These are phyloP conservation scores for Umimayanthus chanpuru DNA, from an alignment of 92 coral and sea anemone species.

Conservation along the genomic window DNA sequence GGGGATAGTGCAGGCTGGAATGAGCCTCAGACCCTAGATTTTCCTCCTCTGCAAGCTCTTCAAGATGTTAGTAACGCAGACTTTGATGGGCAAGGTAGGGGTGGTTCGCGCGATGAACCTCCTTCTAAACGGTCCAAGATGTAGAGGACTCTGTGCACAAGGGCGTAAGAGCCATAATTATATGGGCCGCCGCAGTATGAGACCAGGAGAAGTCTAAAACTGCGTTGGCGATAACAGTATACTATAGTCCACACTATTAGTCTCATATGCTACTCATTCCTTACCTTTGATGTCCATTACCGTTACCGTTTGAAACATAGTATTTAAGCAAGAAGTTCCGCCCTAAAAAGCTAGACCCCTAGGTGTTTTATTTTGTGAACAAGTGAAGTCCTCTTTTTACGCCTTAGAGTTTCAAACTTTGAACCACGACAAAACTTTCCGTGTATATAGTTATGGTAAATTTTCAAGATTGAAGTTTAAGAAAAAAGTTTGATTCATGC, in stretches of 20 bases:
- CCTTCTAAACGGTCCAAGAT: constrained; percentile 73
- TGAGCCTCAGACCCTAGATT: constrained; percentile 52
- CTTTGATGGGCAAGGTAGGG: constrained; percentile 67
- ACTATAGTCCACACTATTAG: neutral
- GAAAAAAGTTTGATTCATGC: too few relatives aligned
- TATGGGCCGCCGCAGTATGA: neutral
- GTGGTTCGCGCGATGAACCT: constrained; percentile 65
- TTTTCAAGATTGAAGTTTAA: too few relatives aligned
- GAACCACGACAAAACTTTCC: too few relatives aligned
- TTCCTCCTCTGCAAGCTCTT: constrained; percentile 65
- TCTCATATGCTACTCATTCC: neutral
- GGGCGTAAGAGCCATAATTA: neutral
- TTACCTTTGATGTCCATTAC: neutral
- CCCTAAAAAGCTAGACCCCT: too few relatives aligned
- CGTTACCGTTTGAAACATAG: neutral
- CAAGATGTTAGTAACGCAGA: constrained; percentile 67
- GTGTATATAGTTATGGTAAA: too few relatives aligned
- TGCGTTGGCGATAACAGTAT: neutral
- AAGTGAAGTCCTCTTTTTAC: too few relatives aligned
- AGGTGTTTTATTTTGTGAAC: too few relatives aligned
- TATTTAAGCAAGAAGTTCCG: neutral
- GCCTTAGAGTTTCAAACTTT: too few relatives aligned
- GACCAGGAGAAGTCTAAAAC: neutral
- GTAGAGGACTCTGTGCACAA: constrained; percentile 21
- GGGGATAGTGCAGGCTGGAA: constrained; percentile 39